Percentiles rank a stretch among this genome's conserved stretches.
phyloP scores from a whole-genome alignment of 2,888 invertebrate genomes.

The Tipula vernalis region DNA sequence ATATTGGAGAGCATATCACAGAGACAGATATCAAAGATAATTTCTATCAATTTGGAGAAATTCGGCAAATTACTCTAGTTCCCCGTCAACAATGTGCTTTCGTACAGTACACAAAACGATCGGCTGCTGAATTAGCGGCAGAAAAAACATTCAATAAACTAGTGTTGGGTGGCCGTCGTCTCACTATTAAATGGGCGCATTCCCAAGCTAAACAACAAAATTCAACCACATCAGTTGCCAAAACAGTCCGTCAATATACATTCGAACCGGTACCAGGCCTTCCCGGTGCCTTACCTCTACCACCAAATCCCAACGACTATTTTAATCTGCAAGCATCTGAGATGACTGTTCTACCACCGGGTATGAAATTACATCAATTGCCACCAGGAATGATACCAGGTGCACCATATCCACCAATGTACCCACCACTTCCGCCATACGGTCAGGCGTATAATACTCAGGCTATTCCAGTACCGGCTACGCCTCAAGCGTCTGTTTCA shows the following conservation, averaged over 20 bases:
- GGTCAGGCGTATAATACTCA: constrained; percentile 34
- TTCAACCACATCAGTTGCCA: constrained; percentile 37
- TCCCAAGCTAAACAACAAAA: constrained; percentile 66
- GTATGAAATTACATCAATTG: constrained; percentile 35
- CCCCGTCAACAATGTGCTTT: constrained; percentile 93
- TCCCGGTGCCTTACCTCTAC: constrained; percentile 36
- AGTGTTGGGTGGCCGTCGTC: constrained; percentile 63
- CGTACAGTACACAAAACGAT: constrained; percentile 85
- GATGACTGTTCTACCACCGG: constrained; percentile 33
- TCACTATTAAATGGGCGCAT: constrained; percentile 98
- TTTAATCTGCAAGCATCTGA: constrained; percentile 43
- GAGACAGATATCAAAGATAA: constrained; percentile 89
- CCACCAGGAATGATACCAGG: constrained; percentile 22
- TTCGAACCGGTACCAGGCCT: constrained; percentile 67
- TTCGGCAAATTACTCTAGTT: constrained; percentile 84
- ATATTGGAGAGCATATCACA: constrained; percentile 73
- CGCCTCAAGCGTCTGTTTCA: constrained; percentile 28
- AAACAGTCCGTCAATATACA: constrained; percentile 38
- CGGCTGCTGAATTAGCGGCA: constrained; percentile 85
- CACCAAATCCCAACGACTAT: constrained; percentile 51
- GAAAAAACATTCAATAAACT: constrained; percentile 94
- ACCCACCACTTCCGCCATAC: constrained; percentile 25
- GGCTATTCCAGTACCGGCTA: constrained; percentile 22
- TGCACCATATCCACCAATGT: constrained; percentile 32
- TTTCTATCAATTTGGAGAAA: constrained; percentile 98